Conservation (phyloP, 2,113 vertebrate species). For the Semicossyphus pulcher region DNA sequence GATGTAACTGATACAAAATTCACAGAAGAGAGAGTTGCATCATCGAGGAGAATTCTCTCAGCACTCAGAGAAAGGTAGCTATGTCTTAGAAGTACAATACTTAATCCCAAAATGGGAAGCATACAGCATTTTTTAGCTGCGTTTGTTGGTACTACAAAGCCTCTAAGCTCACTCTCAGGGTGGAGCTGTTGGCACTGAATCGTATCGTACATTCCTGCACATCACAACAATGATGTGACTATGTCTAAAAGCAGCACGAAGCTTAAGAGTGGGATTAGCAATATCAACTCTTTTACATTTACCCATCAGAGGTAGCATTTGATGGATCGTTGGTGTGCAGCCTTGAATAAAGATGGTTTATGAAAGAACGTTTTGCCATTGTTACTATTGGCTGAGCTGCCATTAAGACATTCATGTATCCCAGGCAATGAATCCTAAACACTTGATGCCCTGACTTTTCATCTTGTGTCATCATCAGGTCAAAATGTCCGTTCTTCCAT, state of each 20-base stretch:
- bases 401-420: neutral
- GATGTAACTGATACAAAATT: neutral
- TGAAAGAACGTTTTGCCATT: neutral
- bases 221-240: constrained; percentile 26
- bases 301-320: neutral
- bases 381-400: neutral
- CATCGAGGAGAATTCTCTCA: neutral
- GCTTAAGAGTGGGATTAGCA: neutral
- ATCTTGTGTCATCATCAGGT: neutral
- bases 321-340: too few relatives aligned
- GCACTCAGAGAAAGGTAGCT: neutral
- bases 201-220: constrained; percentile 8
- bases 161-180: constrained; percentile 34
- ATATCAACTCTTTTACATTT: neutral
- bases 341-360: neutral
- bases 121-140: neutral
- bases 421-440: neutral
- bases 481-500: neutral
- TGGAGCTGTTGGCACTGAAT: constrained; percentile 1
- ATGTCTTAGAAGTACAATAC: neutral
- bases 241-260: constrained; percentile 10
- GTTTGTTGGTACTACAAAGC: constrained; percentile 12
- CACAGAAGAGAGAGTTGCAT: neutral
- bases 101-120: neutral
- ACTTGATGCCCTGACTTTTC: neutral